Conservation (phyloP, 2,797 vertebrate species). For the Megaceryle alcyon region DNA sequence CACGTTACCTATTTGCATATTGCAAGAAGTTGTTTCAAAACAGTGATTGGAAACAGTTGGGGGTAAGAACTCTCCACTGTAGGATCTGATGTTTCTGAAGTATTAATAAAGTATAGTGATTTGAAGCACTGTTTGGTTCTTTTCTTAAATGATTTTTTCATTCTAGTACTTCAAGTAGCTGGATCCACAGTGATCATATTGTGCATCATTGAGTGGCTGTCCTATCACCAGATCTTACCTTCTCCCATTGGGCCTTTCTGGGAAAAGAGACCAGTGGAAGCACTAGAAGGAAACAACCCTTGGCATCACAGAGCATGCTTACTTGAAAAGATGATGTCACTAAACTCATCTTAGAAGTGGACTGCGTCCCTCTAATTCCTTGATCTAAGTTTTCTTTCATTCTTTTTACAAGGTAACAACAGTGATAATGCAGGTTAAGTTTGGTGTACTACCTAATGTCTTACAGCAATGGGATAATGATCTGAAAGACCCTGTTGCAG, state of each 20-base stretch:
- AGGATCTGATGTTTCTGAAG: conserved; percentile 49
- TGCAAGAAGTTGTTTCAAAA: conserved; percentile 51
- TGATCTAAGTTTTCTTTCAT: background rate
- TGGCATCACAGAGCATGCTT: background rate
- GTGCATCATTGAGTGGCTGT: background rate
- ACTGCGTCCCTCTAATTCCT: background rate
- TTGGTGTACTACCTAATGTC: background rate
- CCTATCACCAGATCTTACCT: background rate
- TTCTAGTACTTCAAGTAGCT: background rate
- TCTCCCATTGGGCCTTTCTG: background rate
- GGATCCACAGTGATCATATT: background rate
- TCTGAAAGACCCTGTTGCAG: background rate
- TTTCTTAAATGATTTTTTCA: background rate
- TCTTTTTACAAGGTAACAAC: background rate
- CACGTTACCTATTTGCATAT: conserved; percentile 66
- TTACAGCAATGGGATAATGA: background rate
- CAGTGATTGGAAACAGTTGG: conserved; percentile 3
- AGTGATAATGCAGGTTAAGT: background rate
- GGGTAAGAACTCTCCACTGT: background rate
- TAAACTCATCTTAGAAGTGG: background rate
- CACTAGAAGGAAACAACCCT: background rate
- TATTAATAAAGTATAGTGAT: conserved; percentile 67
- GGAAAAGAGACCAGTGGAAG: background rate
- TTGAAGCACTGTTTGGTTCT: background rate
- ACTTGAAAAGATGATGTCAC: background rate